phyloP scores from a whole-genome alignment of 2,888 invertebrate genomes.

The Drosophila yooni region DNA sequence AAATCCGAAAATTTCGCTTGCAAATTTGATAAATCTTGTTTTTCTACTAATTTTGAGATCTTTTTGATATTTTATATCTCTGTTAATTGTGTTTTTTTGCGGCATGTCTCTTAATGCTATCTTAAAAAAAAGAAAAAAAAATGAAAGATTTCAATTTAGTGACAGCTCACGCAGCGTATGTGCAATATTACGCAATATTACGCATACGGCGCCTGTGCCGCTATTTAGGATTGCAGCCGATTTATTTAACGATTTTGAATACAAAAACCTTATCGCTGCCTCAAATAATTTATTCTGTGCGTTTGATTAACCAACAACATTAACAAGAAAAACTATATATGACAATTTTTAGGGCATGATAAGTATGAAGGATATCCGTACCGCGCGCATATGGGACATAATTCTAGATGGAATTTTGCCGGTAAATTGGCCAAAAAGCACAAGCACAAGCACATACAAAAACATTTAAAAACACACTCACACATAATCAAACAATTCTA shows the following conservation, averaged over 20 bases:
- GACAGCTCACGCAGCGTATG: conserved; percentile 57
- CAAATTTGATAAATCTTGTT: conserved; percentile 45
- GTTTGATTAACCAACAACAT: conserved; percentile 61
- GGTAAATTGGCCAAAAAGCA: conserved; percentile 84
- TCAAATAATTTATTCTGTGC: conserved; percentile 40
- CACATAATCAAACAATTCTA: conserved; percentile 19
- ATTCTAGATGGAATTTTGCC: conserved; percentile 85
- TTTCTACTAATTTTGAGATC: conserved; percentile 49
- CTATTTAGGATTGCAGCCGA: not conserved
- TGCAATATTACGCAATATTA: conserved; percentile 46
- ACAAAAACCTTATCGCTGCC: conserved; percentile 11
- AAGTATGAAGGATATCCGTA: conserved; percentile 85
- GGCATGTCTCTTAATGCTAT: conserved; percentile 66
- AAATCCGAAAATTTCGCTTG: conserved; percentile 42
- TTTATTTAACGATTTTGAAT: conserved; percentile 5
- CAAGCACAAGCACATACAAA: conserved; percentile 26
- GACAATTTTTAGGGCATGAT: conserved; percentile 84
- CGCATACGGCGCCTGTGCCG: conserved; percentile 58
- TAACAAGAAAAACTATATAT: conserved; percentile 61
- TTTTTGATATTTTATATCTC: conserved; percentile 15
- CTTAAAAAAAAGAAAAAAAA: not conserved
- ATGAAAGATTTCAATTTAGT: conserved; percentile 2
- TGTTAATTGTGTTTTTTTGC: conserved; percentile 33
- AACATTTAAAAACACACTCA: conserved; percentile 20
- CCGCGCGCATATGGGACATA: conserved; percentile 85